Evolutionary conservation across 1,140 invertebrate genomes (phyloP).

Genomic region (Chironomus tepperi): DNA sequence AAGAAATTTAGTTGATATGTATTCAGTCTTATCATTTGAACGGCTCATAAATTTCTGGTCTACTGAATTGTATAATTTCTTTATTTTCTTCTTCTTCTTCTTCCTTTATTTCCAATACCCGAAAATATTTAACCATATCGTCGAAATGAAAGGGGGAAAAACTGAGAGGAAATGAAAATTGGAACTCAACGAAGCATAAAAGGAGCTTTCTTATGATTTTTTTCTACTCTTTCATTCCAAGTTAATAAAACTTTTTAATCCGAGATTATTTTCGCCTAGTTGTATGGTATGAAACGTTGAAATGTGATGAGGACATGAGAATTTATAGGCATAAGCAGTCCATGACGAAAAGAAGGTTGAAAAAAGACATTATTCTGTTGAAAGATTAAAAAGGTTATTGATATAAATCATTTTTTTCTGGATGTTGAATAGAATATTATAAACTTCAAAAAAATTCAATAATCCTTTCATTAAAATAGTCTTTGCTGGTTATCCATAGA

Average conservation of each 20-base stretch:
- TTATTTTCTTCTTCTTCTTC: not conserved
- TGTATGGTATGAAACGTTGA: not conserved
- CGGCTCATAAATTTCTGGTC: conserved; percentile 12
- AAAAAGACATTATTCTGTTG: not conserved
- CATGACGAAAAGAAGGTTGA: not conserved
- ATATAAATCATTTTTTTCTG: too few relatives aligned
- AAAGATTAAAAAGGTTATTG: not conserved
- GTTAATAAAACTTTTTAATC: not conserved
- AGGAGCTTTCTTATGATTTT: not conserved
- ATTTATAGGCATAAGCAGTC: not conserved
- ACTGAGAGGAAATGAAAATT: not conserved
- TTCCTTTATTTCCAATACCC: not conserved
- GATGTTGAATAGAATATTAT: not conserved
- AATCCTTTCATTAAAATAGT: too few relatives aligned
- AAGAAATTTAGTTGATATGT: not conserved
- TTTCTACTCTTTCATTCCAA: not conserved
- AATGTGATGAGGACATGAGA: not conserved
- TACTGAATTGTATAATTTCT: conserved; percentile 10
- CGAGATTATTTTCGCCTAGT: conserved; percentile 1
- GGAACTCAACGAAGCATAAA: not conserved
- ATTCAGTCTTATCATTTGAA: not conserved
- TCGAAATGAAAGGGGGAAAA: not conserved
- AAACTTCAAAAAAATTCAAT: too few relatives aligned
- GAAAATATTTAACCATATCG: not conserved
- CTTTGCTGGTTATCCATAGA: too few relatives aligned